These are phyloP conservation scores for Mantis religiosa DNA, from an alignment of 2,888 invertebrate species.

Conservation along the genomic window DNA sequence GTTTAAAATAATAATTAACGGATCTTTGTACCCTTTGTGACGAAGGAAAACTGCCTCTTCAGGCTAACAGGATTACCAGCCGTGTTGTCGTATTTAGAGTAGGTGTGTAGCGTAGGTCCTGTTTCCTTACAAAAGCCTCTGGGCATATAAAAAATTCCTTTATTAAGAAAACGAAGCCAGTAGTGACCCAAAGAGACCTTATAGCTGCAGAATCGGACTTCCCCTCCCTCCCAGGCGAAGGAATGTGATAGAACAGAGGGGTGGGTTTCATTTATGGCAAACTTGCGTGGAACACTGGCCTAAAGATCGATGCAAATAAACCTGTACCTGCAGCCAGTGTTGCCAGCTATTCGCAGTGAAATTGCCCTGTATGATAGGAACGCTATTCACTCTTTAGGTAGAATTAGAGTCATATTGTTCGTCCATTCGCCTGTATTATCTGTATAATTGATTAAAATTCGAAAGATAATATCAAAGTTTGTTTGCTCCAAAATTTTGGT, in stretches of 20 bases:
- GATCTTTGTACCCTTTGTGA: not conserved
- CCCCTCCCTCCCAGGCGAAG: not conserved
- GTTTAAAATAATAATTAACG: not conserved
- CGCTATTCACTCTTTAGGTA: too few relatives aligned
- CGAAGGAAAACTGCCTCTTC: not conserved
- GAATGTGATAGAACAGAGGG: not conserved
- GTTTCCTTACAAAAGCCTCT: not conserved
- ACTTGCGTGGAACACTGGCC: not conserved
- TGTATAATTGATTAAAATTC: too few relatives aligned
- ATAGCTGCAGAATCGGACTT: not conserved
- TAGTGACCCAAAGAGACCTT: not conserved
- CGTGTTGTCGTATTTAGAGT: not conserved
- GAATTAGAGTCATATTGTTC: too few relatives aligned
- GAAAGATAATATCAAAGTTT: too few relatives aligned
- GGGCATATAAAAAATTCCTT: not conserved
- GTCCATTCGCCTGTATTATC: too few relatives aligned
- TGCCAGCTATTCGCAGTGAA: too few relatives aligned
- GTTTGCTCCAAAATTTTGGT: too few relatives aligned
- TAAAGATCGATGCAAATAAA: not conserved
- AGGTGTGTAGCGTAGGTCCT: not conserved
- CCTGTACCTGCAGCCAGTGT: too few relatives aligned
- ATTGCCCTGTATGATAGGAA: too few relatives aligned
- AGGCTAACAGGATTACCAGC: not conserved
- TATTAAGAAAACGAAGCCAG: not conserved
- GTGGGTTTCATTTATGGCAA: not conserved